Base-by-base conservation (phyloP, 2,113 vertebrate genomes). In the Microcebus griseorufus region DNA sequence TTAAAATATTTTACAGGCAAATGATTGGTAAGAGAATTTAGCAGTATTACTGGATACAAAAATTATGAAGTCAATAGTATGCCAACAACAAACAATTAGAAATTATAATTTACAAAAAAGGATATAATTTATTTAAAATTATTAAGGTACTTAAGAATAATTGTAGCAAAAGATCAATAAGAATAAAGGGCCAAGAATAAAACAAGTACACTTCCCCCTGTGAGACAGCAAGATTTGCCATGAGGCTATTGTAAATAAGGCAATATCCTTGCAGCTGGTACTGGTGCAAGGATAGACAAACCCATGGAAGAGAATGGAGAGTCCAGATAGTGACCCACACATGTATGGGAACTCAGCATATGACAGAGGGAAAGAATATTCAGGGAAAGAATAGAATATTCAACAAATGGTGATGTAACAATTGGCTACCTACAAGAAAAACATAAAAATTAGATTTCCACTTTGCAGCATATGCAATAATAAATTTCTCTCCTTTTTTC, bases 391-490 rank as follows among this genome's bases (percentile, higher is more conserved):
- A 84, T 10, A 78, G n/a, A 53, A 34, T 53, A 25, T 75, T 67
- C 29, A 73, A 5, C 60, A 82, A 91, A 53, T 64, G 14, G 17
- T 55, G 53, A 11, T 75, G 9, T 78, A 45, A 86, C 25, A 73
- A 23, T 53, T 60, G 22, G 42, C n/a, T 76, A 37, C 20, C 32
- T 27, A 62, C 6, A 76, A 76, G 45, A 60, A 78, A 96, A 45
- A 62, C n/a, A 64, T 39, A 67, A 78, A 91, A 90, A 80, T 80
- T 42, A 62, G 45, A 69, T 93, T 95, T 93, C 67, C 58, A 42
- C 48, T 34, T 67, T 34, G 27, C 22, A 94, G 53, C 39, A 85
- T 62, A 48, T 13, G 62, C 9, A 60, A 53, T 32, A 29, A 29
- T 64, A 64, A 27, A 64, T 89, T 79, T 51, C 32, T 51, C 20